Percentiles rank a stretch among this genome's conserved stretches.
phyloP scores from a whole-genome alignment of 2,113 vertebrate genomes.

The Pitta sordida region DNA sequence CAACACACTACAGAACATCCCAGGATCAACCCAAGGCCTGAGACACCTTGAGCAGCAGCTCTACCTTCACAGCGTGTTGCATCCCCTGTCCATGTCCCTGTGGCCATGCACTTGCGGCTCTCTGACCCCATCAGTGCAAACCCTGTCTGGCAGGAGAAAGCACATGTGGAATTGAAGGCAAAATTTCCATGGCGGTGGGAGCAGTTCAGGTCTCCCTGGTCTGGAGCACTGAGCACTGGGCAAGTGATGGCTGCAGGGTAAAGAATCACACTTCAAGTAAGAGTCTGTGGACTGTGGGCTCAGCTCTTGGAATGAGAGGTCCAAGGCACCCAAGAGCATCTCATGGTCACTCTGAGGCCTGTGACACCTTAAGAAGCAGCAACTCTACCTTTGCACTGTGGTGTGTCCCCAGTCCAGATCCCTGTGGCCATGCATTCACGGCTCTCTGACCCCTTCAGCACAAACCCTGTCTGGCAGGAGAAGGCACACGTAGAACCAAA shows the following conservation, averaged over 20 bases:
- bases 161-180: conserved; percentile 69
- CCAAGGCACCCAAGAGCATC: neutral
- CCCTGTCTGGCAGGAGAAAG: conserved; percentile 71
- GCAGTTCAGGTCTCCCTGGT: conserved; percentile 52
- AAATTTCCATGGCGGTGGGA: conserved; percentile 52
- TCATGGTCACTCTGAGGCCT: neutral
- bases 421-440: conserved; percentile 58
- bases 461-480: conserved; percentile 69
- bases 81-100: conserved; percentile 65
- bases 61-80: conserved; percentile 53
- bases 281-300: neutral
- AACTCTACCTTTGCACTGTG: conserved; percentile 42
- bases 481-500: conserved; percentile 74
- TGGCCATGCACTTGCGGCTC: conserved; percentile 47
- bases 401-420: neutral
- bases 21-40: neutral
- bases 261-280: neutral
- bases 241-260: neutral
- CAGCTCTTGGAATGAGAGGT: neutral
- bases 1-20: neutral
- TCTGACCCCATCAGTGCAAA: conserved; percentile 51
- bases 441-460: conserved; percentile 17
- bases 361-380: neutral
- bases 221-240: neutral
- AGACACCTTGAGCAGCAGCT: neutral